Percentiles rank a stretch among this genome's conserved stretches.
These are phyloP conservation scores for Trypoxylon attenuatum DNA, from an alignment of 2,888 invertebrate species.

Conservation along the genomic window DNA sequence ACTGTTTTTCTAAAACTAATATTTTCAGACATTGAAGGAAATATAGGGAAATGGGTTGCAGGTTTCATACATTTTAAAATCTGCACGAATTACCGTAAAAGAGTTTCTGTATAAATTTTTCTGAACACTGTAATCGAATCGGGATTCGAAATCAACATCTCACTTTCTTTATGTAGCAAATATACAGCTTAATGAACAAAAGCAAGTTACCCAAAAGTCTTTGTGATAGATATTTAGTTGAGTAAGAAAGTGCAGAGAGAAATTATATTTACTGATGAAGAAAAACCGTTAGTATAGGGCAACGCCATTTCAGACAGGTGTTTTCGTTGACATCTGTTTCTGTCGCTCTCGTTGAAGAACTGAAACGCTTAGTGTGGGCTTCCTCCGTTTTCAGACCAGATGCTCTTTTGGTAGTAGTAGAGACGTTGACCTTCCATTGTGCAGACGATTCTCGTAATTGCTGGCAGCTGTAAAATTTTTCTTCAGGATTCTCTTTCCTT, in stretches of 20 bases:
- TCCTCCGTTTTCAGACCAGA: conserved; percentile 22
- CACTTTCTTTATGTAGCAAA: too few relatives aligned
- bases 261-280: conserved; percentile 3
- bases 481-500: neutral
- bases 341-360: conserved; percentile 18
- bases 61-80: too few relatives aligned
- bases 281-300: conserved; percentile 18
- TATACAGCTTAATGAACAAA: too few relatives aligned
- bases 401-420: conserved; percentile 26
- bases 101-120: too few relatives aligned
- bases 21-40: too few relatives aligned
- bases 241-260: neutral
- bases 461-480: conserved; percentile 17
- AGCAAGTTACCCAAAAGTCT: too few relatives aligned
- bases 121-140: too few relatives aligned
- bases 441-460: conserved; percentile 10
- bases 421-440: conserved; percentile 29
- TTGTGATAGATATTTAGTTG: neutral
- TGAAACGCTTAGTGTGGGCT: conserved; percentile 25
- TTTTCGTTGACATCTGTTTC: conserved; percentile 27
- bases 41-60: too few relatives aligned
- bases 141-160: too few relatives aligned
- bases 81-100: too few relatives aligned
- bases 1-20: too few relatives aligned
- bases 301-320: conserved; percentile 35